phyloP scores from a whole-genome alignment of 2,113 vertebrate species.

The Piaya cayana region DNA sequence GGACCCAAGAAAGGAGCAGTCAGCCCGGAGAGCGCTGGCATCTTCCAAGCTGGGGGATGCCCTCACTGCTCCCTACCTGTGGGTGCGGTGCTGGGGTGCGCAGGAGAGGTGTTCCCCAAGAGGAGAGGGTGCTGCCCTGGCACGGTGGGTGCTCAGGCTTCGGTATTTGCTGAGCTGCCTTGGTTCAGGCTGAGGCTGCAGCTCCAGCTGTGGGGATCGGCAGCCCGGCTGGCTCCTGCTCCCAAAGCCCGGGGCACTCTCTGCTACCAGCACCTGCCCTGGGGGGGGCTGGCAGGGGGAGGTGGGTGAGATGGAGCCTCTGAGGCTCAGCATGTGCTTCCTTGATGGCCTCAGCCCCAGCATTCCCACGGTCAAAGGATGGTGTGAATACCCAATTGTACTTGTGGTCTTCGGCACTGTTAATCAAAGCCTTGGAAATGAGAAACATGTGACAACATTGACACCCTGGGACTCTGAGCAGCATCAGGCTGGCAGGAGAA shows the following conservation, averaged over 20 bases:
- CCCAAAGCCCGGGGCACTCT: not conserved
- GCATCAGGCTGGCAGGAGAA: not conserved
- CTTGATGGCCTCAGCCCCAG: not conserved
- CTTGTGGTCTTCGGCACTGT: not conserved
- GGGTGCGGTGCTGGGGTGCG: not conserved
- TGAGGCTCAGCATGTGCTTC: not conserved
- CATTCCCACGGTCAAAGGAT: fast-evolving
- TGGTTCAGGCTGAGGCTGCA: not conserved
- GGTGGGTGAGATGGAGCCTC: not conserved
- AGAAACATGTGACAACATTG: not conserved
- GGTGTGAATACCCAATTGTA: fast-evolving
- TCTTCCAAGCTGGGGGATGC: not conserved
- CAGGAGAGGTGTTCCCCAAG: not conserved
- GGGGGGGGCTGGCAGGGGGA: not conserved
- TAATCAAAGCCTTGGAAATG: not conserved
- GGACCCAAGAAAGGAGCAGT: not conserved
- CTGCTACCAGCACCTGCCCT: not conserved
- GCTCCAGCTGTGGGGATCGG: not conserved
- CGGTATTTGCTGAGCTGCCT: not conserved
- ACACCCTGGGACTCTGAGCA: not conserved
- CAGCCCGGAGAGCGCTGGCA: not conserved
- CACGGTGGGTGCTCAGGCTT: not conserved
- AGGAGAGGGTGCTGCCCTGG: not conserved
- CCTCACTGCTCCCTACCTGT: not conserved
- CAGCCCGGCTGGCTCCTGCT: not conserved